phyloP scores from a whole-genome alignment of 2,888 invertebrate genomes.

The Pollenia amentaria region DNA sequence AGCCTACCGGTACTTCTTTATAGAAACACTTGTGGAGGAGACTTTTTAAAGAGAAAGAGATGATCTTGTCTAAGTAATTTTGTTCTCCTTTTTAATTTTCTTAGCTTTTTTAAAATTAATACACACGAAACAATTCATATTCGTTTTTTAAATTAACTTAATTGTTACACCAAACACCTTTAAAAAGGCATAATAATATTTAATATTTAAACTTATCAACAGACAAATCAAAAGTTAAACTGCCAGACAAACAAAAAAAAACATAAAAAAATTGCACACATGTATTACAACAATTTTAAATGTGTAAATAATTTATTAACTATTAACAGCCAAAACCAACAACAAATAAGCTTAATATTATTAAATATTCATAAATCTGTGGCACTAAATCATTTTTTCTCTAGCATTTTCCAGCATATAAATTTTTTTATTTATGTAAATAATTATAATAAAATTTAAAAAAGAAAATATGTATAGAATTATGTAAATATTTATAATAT shows the following conservation, averaged over 20 bases:
- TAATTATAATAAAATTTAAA: constrained; percentile 46
- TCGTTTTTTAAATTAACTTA: background rate
- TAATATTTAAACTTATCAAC: background rate
- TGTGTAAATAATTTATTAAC: constrained; percentile 60
- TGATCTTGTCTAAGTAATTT: no score
- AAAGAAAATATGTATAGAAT: constrained; percentile 36
- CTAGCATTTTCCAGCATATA: constrained; percentile 10
- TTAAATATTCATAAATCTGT: constrained; percentile 57
- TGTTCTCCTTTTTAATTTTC: no score
- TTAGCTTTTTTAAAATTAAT: background rate
- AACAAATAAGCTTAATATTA: constrained; percentile 50
- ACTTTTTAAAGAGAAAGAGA: no score
- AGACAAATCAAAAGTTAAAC: background rate
- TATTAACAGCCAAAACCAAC: constrained; percentile 52
- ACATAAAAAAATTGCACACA: background rate
- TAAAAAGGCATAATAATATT: background rate
- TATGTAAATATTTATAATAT: constrained; percentile 60
- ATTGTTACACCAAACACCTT: constrained; percentile 14
- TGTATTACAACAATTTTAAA: constrained; percentile 40
- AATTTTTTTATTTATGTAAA: constrained; percentile 45
- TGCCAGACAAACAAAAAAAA: constrained; percentile 17
- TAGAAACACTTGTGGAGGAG: no score
- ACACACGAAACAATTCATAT: background rate
- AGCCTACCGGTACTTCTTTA: no score
- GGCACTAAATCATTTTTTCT: constrained; percentile 24